Percentiles rank a stretch among this genome's conserved stretches.
Conservation (phyloP, 2,113 vertebrate species). For the Ceyx margarethae region DNA sequence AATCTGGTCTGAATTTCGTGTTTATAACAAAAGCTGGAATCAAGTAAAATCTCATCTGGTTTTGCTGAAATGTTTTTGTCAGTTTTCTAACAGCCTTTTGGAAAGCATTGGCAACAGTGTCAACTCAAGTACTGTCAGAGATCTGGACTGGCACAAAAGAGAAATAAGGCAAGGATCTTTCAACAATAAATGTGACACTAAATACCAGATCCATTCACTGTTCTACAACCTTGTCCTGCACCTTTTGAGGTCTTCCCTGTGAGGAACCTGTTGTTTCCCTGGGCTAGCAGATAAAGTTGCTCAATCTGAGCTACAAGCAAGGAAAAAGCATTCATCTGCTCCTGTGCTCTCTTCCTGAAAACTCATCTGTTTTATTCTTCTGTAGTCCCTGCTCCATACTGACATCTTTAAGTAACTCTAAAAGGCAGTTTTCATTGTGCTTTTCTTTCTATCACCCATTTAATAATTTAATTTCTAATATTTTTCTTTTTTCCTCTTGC, state of each 20-base stretch:
- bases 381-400: neutral
- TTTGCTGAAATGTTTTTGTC: neutral
- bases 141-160: neutral
- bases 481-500: neutral
- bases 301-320: neutral
- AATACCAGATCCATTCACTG: neutral
- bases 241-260: neutral
- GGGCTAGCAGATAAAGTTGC: neutral
- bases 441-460: neutral
- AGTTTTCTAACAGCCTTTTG: neutral
- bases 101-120: neutral
- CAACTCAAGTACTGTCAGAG: neutral
- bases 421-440: neutral
- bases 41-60: neutral
- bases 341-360: neutral
- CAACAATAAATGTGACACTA: neutral
- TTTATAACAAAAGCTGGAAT: conserved; percentile 18
- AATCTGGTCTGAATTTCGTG: neutral
- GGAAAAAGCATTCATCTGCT: neutral
- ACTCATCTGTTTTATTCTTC: neutral
- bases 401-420: neutral
- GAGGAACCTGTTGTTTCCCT: neutral
- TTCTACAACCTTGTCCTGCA: neutral
- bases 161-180: neutral
- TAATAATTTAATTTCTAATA: neutral